These are phyloP conservation scores for Sitophilus oryzae DNA, from an alignment of 1,140 invertebrate species.

Conservation along the genomic window DNA sequence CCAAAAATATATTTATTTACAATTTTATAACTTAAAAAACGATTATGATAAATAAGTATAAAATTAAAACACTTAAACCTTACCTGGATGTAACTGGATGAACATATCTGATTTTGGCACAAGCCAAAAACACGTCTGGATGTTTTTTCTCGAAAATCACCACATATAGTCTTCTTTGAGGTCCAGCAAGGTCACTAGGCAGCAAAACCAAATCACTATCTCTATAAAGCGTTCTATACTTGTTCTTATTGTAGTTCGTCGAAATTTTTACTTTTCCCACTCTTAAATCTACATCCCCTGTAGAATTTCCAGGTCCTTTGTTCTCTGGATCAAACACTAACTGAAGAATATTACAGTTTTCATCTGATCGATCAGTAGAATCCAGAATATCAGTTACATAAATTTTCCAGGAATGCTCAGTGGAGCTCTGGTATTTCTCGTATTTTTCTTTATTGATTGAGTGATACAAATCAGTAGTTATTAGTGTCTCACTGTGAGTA, in stretches of 20 bases:
- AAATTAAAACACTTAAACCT: constrained; percentile 38
- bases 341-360: constrained; percentile 78
- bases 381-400: constrained; percentile 86
- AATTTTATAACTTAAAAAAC: too few species aligned
- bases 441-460: constrained; percentile 47
- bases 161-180: constrained; percentile 70
- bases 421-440: constrained; percentile 48
- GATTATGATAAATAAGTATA: neutral
- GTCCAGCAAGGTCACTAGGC: constrained; percentile 62
- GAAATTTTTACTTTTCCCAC: constrained; percentile 70
- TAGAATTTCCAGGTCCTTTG: constrained; percentile 58
- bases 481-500: constrained; percentile 67
- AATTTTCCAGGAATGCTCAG: constrained; percentile 82
- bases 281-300: constrained; percentile 75
- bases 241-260: constrained; percentile 49
- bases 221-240: constrained; percentile 56
- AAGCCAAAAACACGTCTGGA: constrained; percentile 71
- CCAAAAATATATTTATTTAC: too few species aligned
- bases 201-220: constrained; percentile 61
- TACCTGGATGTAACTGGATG: constrained; percentile 63
- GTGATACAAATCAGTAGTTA: constrained; percentile 66
- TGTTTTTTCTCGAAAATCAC: constrained; percentile 79
- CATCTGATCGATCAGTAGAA: constrained; percentile 60
- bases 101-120: constrained; percentile 71
- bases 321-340: constrained; percentile 78